Conservation (phyloP, 2,113 vertebrate species). For the Salminus brasiliensis region DNA sequence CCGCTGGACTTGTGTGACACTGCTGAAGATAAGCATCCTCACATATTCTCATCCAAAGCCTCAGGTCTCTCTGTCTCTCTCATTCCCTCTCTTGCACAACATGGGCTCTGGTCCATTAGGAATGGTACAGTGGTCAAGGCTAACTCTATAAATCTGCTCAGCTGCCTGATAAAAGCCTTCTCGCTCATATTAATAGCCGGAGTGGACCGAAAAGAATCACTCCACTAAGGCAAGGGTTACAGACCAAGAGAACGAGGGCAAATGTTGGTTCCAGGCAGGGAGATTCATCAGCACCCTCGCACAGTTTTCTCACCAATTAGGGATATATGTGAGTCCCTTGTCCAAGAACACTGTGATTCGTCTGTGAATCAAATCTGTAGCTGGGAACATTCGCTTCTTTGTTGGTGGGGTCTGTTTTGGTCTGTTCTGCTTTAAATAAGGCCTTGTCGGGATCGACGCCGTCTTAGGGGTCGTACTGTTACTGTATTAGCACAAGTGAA, state of each 20-base stretch:
- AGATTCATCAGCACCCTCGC: neutral
- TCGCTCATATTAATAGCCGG: conserved; percentile 59
- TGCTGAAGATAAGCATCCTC: conserved; percentile 7
- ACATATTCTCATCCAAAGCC: conserved; percentile 36
- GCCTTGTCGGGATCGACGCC: too few species aligned
- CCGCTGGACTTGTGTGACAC: neutral
- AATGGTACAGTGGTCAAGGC: conserved; percentile 77
- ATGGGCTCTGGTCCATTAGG: conserved; percentile 58
- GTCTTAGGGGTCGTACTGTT: too few species aligned
- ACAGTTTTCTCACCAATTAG: conserved; percentile 29
- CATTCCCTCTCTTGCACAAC: conserved; percentile 52
- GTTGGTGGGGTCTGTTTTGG: neutral
- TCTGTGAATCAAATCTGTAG: neutral
- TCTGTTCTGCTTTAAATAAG: too few species aligned
- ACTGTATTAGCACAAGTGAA: too few species aligned
- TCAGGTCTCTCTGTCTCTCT: conserved; percentile 31
- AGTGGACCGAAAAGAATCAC: conserved; percentile 59
- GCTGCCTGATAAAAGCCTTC: conserved; percentile 41
- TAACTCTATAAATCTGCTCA: conserved; percentile 78
- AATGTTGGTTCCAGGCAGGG: conserved; percentile 26
- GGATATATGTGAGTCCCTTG: conserved; percentile 11
- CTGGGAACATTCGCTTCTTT: neutral
- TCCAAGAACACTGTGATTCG: neutral
- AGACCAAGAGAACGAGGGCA: conserved; percentile 46
- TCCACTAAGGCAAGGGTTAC: conserved; percentile 61